phyloP scores from a whole-genome alignment of 1,140 invertebrate genomes.

The Colletes gigas region DNA sequence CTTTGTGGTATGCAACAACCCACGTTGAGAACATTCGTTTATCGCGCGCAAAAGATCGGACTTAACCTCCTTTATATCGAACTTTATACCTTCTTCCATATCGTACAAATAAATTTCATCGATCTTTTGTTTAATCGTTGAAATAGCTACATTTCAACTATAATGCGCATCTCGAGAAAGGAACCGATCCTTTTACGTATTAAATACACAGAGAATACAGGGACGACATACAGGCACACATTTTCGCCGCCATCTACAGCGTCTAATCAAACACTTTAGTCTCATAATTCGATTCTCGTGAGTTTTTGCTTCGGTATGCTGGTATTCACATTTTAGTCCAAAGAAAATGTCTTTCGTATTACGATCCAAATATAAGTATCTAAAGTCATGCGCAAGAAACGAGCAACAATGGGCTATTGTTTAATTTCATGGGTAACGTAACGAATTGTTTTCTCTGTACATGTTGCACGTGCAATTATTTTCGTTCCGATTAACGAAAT shows the following conservation, averaged over 20 bases:
- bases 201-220: background rate
- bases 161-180: background rate
- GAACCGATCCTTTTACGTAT: background rate
- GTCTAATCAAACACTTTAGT: background rate
- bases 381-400: background rate
- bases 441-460: background rate
- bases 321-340: background rate
- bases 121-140: background rate
- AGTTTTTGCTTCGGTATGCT: background rate
- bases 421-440: slow-evolving; percentile 58
- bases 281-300: background rate
- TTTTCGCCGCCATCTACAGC: slow-evolving; percentile 18
- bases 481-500: background rate
- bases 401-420: slow-evolving; percentile 27
- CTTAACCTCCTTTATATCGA: slow-evolving; percentile 85
- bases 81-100: slow-evolving; percentile 78
- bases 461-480: background rate
- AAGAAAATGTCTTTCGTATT: background rate
- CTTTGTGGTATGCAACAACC: slow-evolving; percentile 88
- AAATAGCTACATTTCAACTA: background rate
- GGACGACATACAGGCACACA: background rate
- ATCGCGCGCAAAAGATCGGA: slow-evolving; percentile 85
- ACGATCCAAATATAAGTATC: background rate
- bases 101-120: background rate
- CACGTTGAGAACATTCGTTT: slow-evolving; percentile 86